phyloP scores from a whole-genome alignment of 2,113 vertebrate genomes.

The Menidia beryllina region DNA sequence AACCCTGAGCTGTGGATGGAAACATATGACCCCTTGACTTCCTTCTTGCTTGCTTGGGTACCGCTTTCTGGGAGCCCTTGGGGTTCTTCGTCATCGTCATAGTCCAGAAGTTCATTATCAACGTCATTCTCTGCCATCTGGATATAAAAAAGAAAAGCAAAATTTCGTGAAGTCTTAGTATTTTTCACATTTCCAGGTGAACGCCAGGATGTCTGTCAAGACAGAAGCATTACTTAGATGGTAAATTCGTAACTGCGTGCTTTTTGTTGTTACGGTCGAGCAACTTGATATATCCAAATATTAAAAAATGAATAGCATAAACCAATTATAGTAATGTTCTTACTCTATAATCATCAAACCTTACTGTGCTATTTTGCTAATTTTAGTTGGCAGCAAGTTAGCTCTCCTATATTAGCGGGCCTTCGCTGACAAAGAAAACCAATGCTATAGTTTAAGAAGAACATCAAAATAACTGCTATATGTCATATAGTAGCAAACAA shows the following conservation, averaged over 20 bases:
- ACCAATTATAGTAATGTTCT: background rate
- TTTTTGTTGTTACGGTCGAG: no score
- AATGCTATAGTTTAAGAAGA: background rate
- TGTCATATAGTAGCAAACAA: background rate
- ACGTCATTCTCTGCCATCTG: slow-evolving; percentile 88
- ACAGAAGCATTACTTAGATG: no score
- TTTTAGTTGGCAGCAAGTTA: background rate
- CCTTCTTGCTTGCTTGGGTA: slow-evolving; percentile 82
- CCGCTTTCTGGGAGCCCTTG: slow-evolving; percentile 82
- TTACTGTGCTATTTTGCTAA: no score
- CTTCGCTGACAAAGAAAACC: background rate
- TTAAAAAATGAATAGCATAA: no score
- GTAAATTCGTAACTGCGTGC: no score
- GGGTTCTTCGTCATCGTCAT: slow-evolving; percentile 89
- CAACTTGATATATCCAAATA: no score
- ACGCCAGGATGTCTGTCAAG: no score
- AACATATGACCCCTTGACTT: slow-evolving; percentile 90
- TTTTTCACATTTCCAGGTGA: background rate
- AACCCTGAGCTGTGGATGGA: slow-evolving; percentile 93
- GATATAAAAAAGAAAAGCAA: background rate
- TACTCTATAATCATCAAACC: background rate
- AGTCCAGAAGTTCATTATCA: slow-evolving; percentile 89
- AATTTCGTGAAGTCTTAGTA: background rate
- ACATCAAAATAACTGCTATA: no score
- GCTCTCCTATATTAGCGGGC: slow-evolving; percentile 14